Evolutionary conservation across 2,113 vertebrate species (phyloP).

Genomic region (Anhinga anhinga): DNA sequence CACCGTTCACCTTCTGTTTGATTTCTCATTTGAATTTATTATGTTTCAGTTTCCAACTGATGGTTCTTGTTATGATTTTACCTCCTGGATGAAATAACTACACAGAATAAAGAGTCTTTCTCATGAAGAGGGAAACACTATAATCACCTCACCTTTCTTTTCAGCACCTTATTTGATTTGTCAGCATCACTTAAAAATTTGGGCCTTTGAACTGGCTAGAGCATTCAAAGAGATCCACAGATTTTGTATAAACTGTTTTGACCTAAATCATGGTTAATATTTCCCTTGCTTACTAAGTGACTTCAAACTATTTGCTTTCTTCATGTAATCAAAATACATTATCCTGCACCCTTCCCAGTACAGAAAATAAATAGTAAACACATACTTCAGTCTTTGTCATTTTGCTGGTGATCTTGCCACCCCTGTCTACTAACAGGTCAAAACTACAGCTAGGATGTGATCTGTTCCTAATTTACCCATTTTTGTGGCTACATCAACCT

Average conservation of each 20-base stretch:
- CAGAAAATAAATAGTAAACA: not conserved
- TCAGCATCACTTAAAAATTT: not conserved
- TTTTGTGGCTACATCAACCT: not conserved
- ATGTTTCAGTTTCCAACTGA: not conserved
- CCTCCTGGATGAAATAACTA: not conserved
- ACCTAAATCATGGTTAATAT: not conserved
- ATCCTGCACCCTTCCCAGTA: not conserved
- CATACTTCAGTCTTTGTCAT: not conserved
- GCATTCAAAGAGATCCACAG: not conserved
- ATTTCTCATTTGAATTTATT: conserved; percentile 54
- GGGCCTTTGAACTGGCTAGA: not conserved
- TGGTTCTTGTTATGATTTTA: conserved; percentile 21
- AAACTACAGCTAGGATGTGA: not conserved
- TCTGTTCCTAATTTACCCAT: not conserved
- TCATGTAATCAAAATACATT: not conserved
- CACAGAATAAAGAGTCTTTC: not conserved
- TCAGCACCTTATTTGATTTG: not conserved
- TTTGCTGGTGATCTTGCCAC: not conserved
- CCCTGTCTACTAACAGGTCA: not conserved
- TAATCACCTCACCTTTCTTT: not conserved
- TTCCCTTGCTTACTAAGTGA: not conserved
- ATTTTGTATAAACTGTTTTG: not conserved
- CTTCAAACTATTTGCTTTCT: not conserved
- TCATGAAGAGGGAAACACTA: not conserved
- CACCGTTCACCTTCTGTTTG: not conserved